Base-by-base conservation (phyloP, 2,113 vertebrate genomes). In the Macquaria ambigua region DNA sequence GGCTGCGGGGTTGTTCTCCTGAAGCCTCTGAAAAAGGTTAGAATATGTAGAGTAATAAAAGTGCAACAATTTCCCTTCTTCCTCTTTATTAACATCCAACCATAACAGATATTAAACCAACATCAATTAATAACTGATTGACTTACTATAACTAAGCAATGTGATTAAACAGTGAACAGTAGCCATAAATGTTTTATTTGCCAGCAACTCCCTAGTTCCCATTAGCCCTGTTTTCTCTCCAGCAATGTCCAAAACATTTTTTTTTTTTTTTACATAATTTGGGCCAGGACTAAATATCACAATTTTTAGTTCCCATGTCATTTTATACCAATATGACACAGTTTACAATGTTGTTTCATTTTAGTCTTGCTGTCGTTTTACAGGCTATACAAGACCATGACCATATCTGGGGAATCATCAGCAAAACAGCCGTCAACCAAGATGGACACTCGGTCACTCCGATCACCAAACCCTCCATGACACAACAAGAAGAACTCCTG, bases 1-100 rank as follows among this genome's bases (percentile, higher is more conserved):
- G 97, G 97, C 52, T 98, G 97, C 0, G 97, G 97, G 0, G 91
- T 97, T 50, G 85, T 97, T 89, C 92, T 97, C 5, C 92, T 97
- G 34, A 97, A 97, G 28, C 95, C 96, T 0, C 82, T 97, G 41
- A 92, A 89, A 95, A 96, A 96, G 93, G 97, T 97, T 87, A 74
- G 12, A n/a, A 28, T 34, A 23, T 52, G 23, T 2, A 48, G 20
- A 58, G 11, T 66, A 15, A 64, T 48, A 23, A 72, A 69, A 7
- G 3, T 43, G 16, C 14, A 7, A 5, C 0, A n/a, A 14, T 37
- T 68, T 63, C 12, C 2, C 9, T 70, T 8, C 2, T 1, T 14
- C 2, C 4, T 12, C 25, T 46, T 71, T 41, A 53, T 58, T 46
- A 15, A 37, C 11, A 9, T 69, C n/a, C 8, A 5, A 48, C 5